Base-by-base conservation (phyloP, 2,113 vertebrate genomes). In the Megaceryle torquata region DNA sequence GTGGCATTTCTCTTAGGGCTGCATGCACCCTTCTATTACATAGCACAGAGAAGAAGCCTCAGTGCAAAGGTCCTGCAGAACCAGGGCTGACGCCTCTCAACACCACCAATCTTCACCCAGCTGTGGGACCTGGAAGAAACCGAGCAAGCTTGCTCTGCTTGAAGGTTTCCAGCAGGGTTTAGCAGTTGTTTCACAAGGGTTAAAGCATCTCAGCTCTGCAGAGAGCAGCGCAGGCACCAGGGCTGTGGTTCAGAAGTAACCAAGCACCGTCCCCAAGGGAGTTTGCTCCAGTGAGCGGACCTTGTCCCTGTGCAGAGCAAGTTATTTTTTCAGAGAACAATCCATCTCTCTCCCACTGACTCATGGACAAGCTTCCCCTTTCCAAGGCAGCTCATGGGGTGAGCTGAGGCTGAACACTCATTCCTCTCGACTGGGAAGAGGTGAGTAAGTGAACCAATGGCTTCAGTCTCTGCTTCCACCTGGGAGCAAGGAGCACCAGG, bases 341-440 rank as follows among this genome's bases (percentile, higher is more conserved):
- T 82, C 92, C 37, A n/a, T 80, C 70, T 95, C 90, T 76, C 29
- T 91, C 25, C 77, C 81, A 4, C 61, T 92, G 94, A 95, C 82
- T 97, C 95, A 94, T 35, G 26, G 92, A 54, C 65, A 43, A 77
- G 77, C 95, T 97, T 97, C 97, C 89, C 81, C 82, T 96, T 93
- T 88, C 59, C 82, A 1, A 18, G 76, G 82, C 46, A 3, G 90
- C 18, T 57, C 68, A 9, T 2, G 18, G 75, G 85, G 35, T 53
- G 78, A 91, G 83, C 80, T 4, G 33, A 24, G 72, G 44, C 53
- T 17, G 85, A 76, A 2, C 15, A 8, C 16, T 72, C 69, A 7
- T 11, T 21, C 37, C 80, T 80, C n/a, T 31, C 48, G 4, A 1
- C 39, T 5, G 71, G 63, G 7, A 21, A n/a, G 46, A 35, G 83